phyloP scores from a whole-genome alignment of 2,113 vertebrate species.

The Thalassarche chlororhynchos region DNA sequence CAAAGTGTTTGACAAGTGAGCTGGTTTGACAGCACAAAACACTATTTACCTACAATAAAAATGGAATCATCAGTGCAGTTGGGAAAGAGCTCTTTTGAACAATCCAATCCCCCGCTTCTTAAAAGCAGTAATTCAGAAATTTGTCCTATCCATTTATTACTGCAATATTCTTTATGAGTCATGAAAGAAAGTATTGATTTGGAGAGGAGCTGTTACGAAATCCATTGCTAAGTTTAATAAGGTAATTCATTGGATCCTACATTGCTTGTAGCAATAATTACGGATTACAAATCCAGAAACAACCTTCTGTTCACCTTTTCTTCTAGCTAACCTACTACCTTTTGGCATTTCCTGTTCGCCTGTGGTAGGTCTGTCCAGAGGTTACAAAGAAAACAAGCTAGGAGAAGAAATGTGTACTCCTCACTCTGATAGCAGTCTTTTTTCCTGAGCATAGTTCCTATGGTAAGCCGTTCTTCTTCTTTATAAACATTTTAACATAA shows the following conservation, averaged over 20 bases:
- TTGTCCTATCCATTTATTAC: background rate
- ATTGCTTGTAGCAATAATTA: background rate
- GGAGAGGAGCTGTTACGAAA: background rate
- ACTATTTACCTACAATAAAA: background rate
- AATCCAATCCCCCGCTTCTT: background rate
- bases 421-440: background rate
- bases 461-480: background rate
- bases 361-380: background rate
- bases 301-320: background rate
- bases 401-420: background rate
- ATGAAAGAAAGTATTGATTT: background rate
- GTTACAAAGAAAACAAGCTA: background rate
- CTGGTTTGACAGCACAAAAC: background rate
- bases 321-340: background rate
- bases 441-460: background rate
- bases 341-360: background rate
- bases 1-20: background rate
- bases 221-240: background rate
- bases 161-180: background rate
- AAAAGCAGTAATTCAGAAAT: background rate
- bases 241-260: background rate
- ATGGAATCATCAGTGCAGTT: rapidly evolving
- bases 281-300: background rate
- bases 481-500: background rate
- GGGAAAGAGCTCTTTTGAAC: background rate